Evolutionary conservation across 2,797 vertebrate genomes (phyloP).

Genomic region (Anabacerthia variegaticeps): DNA sequence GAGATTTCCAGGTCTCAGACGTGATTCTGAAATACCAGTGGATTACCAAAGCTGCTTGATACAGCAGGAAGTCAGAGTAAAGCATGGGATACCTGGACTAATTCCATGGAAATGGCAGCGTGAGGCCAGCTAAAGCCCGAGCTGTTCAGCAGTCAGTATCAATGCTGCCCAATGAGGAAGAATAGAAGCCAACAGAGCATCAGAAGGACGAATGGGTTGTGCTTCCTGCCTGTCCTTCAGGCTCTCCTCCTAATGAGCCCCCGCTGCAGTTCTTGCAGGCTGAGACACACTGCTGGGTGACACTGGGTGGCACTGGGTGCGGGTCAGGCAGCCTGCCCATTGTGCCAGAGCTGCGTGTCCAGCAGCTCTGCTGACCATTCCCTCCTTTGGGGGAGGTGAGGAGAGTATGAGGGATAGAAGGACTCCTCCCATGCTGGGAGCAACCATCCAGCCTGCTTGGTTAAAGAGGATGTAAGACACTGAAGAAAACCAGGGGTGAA

Average conservation of each 20-base stretch:
- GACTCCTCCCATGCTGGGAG: not conserved
- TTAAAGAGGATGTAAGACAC: accelerated
- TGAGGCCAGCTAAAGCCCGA: not conserved
- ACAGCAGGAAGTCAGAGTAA: not conserved
- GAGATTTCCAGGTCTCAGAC: not conserved
- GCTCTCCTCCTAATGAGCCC: not conserved
- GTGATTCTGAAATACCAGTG: not conserved
- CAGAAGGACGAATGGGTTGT: not conserved
- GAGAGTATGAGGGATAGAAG: accelerated
- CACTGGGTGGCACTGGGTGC: too few relatives aligned
- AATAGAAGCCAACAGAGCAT: not conserved
- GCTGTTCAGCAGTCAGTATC: not conserved
- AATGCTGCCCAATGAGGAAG: not conserved
- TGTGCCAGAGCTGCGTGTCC: accelerated
- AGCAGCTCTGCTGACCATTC: accelerated
- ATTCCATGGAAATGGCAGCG: conserved; percentile 1
- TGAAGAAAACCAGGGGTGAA: not conserved
- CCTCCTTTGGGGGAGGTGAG: not conserved
- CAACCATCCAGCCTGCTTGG: accelerated
- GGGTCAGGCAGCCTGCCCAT: not conserved
- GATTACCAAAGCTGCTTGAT: not conserved
- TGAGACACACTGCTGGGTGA: not conserved
- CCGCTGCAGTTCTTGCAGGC: not conserved
- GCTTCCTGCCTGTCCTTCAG: not conserved
- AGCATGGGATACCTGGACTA: not conserved